Evolutionary conservation across 2,888 invertebrate species (phyloP), one percentile per base, ranked within the genome.

Genomic region (Pollenia griseotomentosa): DNA sequence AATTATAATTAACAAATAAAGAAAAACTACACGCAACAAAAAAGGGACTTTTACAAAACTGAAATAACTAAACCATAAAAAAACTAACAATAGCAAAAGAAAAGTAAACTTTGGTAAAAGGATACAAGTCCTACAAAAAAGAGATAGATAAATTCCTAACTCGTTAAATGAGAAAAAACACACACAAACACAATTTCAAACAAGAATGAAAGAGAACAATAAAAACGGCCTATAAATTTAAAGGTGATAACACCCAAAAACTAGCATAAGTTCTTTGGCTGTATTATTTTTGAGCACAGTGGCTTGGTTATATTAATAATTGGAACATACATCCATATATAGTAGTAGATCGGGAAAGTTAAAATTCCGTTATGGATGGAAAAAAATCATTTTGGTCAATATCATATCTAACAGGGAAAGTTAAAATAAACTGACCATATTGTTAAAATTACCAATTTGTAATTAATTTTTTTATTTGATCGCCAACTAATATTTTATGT

Each of bases 191-290:
- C 63, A 12, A 14, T 14, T n/a, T 23, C 4, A 42, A 14, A 8
- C 19, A 7, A 23, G 8, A 12, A 74, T 0, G 12, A 74, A n/a
- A n/a, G n/a, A 19, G 14, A 48, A 33, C 59, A 14, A 40, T 40
- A 42, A 51, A 48, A 59, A 63, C 1, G 40, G 65, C 65, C 74
- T 66, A 75, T 81, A 81, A 81, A 73, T 81, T 57, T 46, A 55
- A 48, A 73, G 65, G 65, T 33, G 73, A 80, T 80, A 71, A 80
- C 51, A 80, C 59, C 16, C 2, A 53, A 68, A 57, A 78, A 55
- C 53, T 19, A 68, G 46, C 57, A 78, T 57, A 78, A 68, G 46
- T 48, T n/a, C 59, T 73, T 19, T 0, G 5, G 16, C 10, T 23
- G 14, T 10, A 42, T 19, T 66, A 55, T 59, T 14, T 14, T 4